Conservation (phyloP, 2,797 vertebrate genomes). For the Danio tinwini region DNA sequence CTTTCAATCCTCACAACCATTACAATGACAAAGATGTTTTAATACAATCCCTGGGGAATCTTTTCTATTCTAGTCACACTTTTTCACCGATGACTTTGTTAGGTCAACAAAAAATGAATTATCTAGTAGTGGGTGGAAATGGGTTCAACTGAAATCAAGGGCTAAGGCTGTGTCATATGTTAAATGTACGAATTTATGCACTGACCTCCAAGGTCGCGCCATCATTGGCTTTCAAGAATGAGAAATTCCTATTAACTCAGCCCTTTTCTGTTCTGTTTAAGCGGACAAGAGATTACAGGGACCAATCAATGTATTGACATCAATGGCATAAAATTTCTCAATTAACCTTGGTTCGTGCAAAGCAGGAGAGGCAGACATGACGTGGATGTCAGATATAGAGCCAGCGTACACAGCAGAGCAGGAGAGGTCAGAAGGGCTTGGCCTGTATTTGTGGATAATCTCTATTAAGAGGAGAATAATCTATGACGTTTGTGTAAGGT, state of each 20-base stretch:
- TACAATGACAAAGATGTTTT: conserved; percentile 33
- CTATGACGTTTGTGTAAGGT: conserved; percentile 64
- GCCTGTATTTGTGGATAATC: conserved; percentile 28
- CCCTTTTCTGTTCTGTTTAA: conserved; percentile 33
- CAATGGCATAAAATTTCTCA: conserved; percentile 60
- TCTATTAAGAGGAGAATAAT: conserved; percentile 55
- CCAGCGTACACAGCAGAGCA: conserved; percentile 3
- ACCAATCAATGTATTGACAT: conserved; percentile 55
- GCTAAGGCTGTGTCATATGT: conserved; percentile 17
- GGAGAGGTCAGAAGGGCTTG: conserved; percentile 39
- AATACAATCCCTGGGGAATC: conserved; percentile 7
- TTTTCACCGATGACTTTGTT: conserved; percentile 27
- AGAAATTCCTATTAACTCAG: conserved; percentile 42
- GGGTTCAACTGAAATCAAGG: conserved; percentile 18
- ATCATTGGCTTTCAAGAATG: conserved; percentile 8
- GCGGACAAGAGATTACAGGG: conserved; percentile 40
- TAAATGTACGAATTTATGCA: conserved; percentile 25
- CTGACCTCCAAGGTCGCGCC: conserved; percentile 24
- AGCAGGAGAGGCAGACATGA: conserved; percentile 30
- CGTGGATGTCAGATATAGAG: conserved; percentile 14
- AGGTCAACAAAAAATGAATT: conserved; percentile 28
- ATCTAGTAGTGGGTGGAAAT: conserved; percentile 22
- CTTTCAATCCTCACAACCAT: conserved; percentile 17
- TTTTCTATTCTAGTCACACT: conserved; percentile 3
- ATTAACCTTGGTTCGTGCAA: conserved; percentile 57